phyloP scores from a whole-genome alignment of 2,113 vertebrate species.

The Thunnus maccoyii region DNA sequence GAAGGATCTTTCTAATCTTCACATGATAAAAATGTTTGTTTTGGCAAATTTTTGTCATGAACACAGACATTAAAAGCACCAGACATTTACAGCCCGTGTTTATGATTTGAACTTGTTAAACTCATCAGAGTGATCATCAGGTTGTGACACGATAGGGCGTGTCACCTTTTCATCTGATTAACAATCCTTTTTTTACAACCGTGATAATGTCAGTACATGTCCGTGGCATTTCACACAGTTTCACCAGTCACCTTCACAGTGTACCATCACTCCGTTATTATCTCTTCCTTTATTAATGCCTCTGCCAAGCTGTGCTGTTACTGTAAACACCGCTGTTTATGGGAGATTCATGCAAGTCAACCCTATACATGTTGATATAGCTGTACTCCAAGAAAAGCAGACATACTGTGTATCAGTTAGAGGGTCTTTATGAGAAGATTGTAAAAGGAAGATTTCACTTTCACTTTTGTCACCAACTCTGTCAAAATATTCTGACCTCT shows the following conservation, averaged over 20 bases:
- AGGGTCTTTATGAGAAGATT: neutral
- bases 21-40: neutral
- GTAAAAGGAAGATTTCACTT: too few species aligned
- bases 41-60: neutral
- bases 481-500: too few species aligned
- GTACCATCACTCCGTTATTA: conserved; percentile 33
- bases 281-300: conserved; percentile 43
- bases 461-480: too few species aligned
- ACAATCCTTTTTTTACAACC: neutral
- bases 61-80: neutral
- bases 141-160: neutral
- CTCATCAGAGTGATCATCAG: neutral
- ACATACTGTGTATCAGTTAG: neutral
- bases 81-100: conserved; percentile 2
- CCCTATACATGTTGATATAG: neutral
- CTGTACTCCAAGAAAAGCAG: conserved; percentile 26
- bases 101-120: conserved; percentile 4
- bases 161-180: neutral
- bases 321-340: conserved; percentile 77
- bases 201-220: conserved; percentile 17
- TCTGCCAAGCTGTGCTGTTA: conserved; percentile 64
- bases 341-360: conserved; percentile 46
- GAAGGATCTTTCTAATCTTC: neutral
- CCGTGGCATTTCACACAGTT: neutral
- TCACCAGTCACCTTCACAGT: conserved; percentile 62